phyloP scores from a whole-genome alignment of 1,140 invertebrate species.

The Leucophenga varia region DNA sequence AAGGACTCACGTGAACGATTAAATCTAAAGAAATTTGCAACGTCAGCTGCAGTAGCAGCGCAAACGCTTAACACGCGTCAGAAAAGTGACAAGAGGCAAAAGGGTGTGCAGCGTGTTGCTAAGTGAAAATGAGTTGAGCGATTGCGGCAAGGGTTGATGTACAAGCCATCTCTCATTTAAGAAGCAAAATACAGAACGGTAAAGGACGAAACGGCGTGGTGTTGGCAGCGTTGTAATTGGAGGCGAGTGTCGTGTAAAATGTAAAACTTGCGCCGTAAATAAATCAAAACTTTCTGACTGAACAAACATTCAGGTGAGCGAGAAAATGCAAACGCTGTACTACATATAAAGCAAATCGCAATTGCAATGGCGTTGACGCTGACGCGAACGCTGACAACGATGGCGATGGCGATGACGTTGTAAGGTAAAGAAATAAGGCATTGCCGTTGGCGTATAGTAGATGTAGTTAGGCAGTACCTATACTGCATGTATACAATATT shows the following conservation, averaged over 20 bases:
- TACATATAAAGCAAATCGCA: conserved; percentile 11
- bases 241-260: conserved; percentile 54
- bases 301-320: conserved; percentile 54
- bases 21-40: conserved; percentile 41
- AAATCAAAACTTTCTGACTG: conserved; percentile 55
- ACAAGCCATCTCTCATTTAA: no score
- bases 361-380: conserved; percentile 8
- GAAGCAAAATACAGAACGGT: no score
- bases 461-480: no score
- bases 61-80: no score
- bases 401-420: conserved; percentile 8
- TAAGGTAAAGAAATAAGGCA: conserved; percentile 5
- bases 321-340: conserved; percentile 39
- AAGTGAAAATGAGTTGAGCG: no score
- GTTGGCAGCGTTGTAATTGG: conserved; percentile 39
- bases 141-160: no score
- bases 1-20: conserved; percentile 50
- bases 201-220: no score
- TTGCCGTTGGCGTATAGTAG: not conserved
- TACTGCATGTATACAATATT: no score
- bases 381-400: conserved; percentile 16
- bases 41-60: conserved; percentile 19
- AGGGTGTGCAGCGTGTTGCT: no score
- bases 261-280: conserved; percentile 54
- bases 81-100: no score